A percentile compares a stretch with the other conserved stretches of the same genome.
These are phyloP conservation scores for Scaptodrosophila latifasciaeformis DNA, from an alignment of 2,888 invertebrate species.

Conservation along the genomic window DNA sequence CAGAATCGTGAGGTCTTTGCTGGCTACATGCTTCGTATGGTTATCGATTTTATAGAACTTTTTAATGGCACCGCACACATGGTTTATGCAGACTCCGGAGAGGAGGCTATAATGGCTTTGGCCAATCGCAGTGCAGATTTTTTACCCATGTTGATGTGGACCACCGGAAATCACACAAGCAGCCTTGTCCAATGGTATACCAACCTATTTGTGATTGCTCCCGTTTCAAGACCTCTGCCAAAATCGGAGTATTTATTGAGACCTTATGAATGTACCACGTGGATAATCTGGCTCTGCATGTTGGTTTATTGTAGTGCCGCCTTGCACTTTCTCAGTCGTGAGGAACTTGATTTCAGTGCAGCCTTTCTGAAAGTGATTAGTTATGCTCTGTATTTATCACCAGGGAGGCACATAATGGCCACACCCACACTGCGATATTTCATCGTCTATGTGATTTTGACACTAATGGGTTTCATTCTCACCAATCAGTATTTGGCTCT, in stretches of 20 bases:
- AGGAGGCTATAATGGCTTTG: constrained; percentile 29
- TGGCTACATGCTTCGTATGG: constrained; percentile 49
- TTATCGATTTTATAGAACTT: constrained; percentile 43
- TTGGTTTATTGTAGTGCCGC: constrained; percentile 41
- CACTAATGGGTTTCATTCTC: constrained; percentile 41
- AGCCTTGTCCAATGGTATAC: constrained; percentile 43
- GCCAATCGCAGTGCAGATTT: constrained; percentile 37
- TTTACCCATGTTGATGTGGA: constrained; percentile 36
- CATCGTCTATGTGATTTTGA: constrained; percentile 31
- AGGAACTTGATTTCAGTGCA: constrained; percentile 16
- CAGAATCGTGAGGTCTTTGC: constrained; percentile 29
- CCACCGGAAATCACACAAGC: constrained; percentile 31
- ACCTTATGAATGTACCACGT: constrained; percentile 24
- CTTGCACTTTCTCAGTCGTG: constrained; percentile 21
- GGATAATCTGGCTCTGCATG: constrained; percentile 27
- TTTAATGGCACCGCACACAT: constrained; percentile 44
- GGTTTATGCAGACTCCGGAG: constrained; percentile 8
- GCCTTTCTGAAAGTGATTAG: constrained; percentile 37
- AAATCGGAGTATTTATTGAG: constrained; percentile 41
- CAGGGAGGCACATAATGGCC: constrained; percentile 13
- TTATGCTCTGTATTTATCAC: constrained; percentile 24
- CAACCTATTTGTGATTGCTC: constrained; percentile 38
- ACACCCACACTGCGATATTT: constrained; percentile 23
- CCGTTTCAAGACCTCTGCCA: constrained; percentile 36
- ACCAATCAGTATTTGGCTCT: constrained; percentile 50